Percentiles rank a stretch among this genome's conserved stretches.
Evolutionary conservation across 2,888 invertebrate species (phyloP).

Genomic region (Tachystola acroxantha): DNA sequence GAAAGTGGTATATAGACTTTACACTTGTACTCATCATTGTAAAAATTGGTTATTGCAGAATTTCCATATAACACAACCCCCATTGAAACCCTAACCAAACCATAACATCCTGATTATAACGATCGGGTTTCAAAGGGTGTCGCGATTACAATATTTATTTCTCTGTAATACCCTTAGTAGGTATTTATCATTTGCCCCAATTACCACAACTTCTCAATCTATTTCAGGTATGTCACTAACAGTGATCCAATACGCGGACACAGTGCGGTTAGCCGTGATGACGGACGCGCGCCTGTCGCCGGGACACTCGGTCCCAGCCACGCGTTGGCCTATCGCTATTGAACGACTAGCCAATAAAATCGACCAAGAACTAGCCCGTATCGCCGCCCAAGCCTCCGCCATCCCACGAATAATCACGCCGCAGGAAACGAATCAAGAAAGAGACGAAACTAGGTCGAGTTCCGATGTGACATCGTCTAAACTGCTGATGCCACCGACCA

Average conservation of each 20-base stretch:
- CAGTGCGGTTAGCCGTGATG: conserved; percentile 83
- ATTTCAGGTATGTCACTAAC: conserved; percentile 85
- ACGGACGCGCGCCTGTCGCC: conserved; percentile 84
- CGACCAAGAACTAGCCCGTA: conserved; percentile 61
- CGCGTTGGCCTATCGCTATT: conserved; percentile 57
- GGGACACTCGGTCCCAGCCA: conserved; percentile 76
- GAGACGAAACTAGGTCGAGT: neutral
- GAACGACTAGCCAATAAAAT: conserved; percentile 55
- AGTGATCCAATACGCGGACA: conserved; percentile 82
- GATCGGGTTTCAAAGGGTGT: too few species aligned
- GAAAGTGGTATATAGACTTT: too few species aligned
- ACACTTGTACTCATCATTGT: too few species aligned
- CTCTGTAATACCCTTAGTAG: too few species aligned
- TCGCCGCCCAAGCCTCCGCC: conserved; percentile 37
- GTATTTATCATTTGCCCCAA: too few species aligned
- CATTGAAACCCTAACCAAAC: too few species aligned
- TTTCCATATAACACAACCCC: too few species aligned
- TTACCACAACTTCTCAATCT: too few species aligned
- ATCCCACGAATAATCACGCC: conserved; percentile 36
- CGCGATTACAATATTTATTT: too few species aligned
- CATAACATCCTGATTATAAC: too few species aligned
- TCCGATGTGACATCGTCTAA: conserved; percentile 14
- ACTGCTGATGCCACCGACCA: conserved; percentile 42
- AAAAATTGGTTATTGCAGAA: too few species aligned
- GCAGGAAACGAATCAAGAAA: conserved; percentile 13